These are phyloP conservation scores for Scomber colias DNA, from an alignment of 2,113 vertebrate species.

Conservation along the genomic window DNA sequence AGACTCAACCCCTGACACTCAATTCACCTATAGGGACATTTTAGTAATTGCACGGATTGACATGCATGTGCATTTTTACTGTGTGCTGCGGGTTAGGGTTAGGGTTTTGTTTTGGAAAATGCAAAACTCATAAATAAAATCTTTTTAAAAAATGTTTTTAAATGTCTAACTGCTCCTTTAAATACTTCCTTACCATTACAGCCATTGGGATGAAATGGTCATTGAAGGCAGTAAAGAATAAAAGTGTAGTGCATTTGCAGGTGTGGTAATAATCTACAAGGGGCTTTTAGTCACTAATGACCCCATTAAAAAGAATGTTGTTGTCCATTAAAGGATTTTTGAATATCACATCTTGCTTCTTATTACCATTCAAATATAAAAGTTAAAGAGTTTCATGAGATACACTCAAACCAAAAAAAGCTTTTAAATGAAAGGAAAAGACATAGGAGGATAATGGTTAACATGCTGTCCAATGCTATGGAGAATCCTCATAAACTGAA, in stretches of 20 bases:
- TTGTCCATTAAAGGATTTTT: slow-evolving; percentile 3
- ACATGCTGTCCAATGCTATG: slow-evolving; percentile 23
- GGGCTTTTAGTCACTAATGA: neutral
- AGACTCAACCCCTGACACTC: too few species aligned
- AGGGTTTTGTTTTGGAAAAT: too few species aligned
- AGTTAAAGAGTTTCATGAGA: too few species aligned
- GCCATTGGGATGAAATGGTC: neutral
- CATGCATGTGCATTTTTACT: too few species aligned
- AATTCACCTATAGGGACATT: too few species aligned
- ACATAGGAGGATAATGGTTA: slow-evolving; percentile 19
- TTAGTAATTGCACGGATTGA: too few species aligned
- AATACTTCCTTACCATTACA: neutral
- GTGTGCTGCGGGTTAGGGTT: too few species aligned
- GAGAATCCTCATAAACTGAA: slow-evolving; percentile 40
- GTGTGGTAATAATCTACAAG: slow-evolving; percentile 3
- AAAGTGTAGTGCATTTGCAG: neutral
- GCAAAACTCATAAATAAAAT: too few species aligned
- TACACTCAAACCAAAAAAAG: too few species aligned
- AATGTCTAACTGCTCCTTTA: neutral
- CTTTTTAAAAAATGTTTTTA: too few species aligned
- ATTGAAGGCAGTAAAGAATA: slow-evolving; percentile 1
- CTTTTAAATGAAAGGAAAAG: neutral
- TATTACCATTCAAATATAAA: neutral
- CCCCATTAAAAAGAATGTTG: slow-evolving; percentile 2
- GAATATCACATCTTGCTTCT: neutral